Base-by-base conservation (phyloP, 2,797 vertebrate species). In the Chanos chanos region DNA sequence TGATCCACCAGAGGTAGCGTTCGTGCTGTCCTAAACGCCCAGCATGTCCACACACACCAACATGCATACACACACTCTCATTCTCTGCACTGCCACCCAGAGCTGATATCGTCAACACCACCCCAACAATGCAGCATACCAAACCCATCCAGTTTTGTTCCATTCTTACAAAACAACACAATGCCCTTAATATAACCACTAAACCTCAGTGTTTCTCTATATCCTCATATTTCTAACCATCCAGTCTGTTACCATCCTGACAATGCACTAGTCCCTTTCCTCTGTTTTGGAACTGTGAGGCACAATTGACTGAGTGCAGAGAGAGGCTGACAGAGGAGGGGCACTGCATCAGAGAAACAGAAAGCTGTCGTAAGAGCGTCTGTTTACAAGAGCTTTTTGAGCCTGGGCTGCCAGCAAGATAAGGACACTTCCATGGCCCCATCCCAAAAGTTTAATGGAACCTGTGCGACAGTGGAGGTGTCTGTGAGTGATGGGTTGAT, bases 21-120 rank as follows among this genome's bases (percentile, higher is more conserved):
- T 65, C 68, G 58, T 66, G 55, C 77, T 70, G n/a, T n/a, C n/a
- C 74, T 78, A 73, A 85, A 83, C 75, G 71, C 70, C 77, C 59
- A 36, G 73, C 74, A 79, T 78, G 80, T 75, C 66, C 72, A 62
- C 68, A 72, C 66, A 61, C 50, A 37, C 77, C 73, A 70, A 54
- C 59, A 40, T 51, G 54, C 44, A 27, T 18, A 74, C 70, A 65
- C 55, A n/a, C n/a, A n/a, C n/a, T n/a, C n/a, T n/a, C n/a, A n/a
- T n/a, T n/a, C n/a, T n/a, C n/a, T n/a, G n/a, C n/a, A 65, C 33
- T 21, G 7, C 18, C 71, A 64, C 25, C 4, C 40, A 25, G 25
- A 30, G 9, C 13, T 59, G 69, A 56, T 55, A 33, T 7, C 41
- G 25, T 24, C 9, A 9, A 37, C 30, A 58, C 18, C 18, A 40